These are phyloP conservation scores for Chelonus formosanus DNA, from an alignment of 2,888 invertebrate genomes.

Conservation along the genomic window DNA sequence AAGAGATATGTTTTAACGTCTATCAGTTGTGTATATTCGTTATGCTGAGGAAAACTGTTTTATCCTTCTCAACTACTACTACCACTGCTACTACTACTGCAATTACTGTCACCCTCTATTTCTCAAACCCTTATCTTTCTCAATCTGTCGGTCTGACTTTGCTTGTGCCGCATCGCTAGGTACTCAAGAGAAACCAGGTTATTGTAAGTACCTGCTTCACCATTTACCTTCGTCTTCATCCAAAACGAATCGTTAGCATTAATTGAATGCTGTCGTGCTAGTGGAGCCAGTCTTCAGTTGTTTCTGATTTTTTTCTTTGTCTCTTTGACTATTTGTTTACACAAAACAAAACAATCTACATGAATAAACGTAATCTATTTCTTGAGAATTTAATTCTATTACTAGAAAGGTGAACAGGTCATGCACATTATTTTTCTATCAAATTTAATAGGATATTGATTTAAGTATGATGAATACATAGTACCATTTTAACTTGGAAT, in stretches of 20 bases:
- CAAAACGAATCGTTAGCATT: conserved; percentile 58
- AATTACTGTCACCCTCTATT: neutral
- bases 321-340: neutral
- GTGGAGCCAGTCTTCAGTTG: conserved; percentile 8
- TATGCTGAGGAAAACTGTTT: too few relatives aligned
- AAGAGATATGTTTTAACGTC: too few relatives aligned
- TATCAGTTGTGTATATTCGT: too few relatives aligned
- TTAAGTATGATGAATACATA: too few relatives aligned
- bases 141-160: neutral
- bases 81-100: too few relatives aligned
- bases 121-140: neutral
- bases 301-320: conserved; percentile 4
- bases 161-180: conserved; percentile 40
- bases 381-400: neutral
- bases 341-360: neutral
- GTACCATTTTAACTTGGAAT: too few relatives aligned
- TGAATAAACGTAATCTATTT: neutral
- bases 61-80: too few relatives aligned
- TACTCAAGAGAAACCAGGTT: conserved; percentile 57
- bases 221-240: conserved; percentile 52
- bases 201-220: conserved; percentile 56
- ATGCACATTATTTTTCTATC: too few relatives aligned
- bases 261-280: conserved; percentile 49
- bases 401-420: too few relatives aligned
- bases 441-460: too few relatives aligned